These are phyloP conservation scores for Myrmophylax atrothorax DNA, from an alignment of 2,113 vertebrate genomes.

Conservation along the genomic window DNA sequence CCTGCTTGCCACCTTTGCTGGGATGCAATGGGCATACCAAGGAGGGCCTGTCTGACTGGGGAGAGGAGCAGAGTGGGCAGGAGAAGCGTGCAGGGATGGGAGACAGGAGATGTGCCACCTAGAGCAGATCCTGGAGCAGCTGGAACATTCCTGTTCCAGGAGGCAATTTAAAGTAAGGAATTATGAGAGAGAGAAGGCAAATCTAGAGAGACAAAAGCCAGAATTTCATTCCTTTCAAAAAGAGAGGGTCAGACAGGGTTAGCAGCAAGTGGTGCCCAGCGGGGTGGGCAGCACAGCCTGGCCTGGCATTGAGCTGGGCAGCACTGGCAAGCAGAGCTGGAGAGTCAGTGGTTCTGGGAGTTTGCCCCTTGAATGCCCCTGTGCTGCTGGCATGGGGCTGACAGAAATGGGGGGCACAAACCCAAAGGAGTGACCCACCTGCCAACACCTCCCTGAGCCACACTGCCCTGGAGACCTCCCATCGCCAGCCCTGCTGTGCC, in stretches of 20 bases:
- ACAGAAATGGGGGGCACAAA: rapidly evolving
- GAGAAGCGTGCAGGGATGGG: background rate
- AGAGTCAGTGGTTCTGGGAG: background rate
- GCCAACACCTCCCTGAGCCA: background rate
- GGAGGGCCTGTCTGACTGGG: background rate
- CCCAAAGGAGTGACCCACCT: background rate
- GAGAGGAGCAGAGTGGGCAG: background rate
- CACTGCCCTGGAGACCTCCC: background rate
- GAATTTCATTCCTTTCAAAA: background rate
- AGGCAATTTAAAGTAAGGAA: background rate
- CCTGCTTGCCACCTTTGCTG: background rate
- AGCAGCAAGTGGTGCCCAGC: background rate
- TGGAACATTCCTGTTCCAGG: background rate
- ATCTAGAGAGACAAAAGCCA: background rate
- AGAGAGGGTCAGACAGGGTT: background rate
- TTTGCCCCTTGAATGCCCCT: rapidly evolving
- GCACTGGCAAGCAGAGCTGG: background rate
- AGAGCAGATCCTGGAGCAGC: background rate
- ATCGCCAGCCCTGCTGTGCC: background rate
- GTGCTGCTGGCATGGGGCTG: background rate
- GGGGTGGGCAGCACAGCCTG: background rate
- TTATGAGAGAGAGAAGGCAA: background rate
- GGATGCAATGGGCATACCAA: background rate
- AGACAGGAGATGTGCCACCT: background rate
- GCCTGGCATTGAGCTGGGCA: background rate